These are phyloP conservation scores for Steinernema feltiae DNA, from an alignment of 1,140 invertebrate genomes.

Conservation along the genomic window DNA sequence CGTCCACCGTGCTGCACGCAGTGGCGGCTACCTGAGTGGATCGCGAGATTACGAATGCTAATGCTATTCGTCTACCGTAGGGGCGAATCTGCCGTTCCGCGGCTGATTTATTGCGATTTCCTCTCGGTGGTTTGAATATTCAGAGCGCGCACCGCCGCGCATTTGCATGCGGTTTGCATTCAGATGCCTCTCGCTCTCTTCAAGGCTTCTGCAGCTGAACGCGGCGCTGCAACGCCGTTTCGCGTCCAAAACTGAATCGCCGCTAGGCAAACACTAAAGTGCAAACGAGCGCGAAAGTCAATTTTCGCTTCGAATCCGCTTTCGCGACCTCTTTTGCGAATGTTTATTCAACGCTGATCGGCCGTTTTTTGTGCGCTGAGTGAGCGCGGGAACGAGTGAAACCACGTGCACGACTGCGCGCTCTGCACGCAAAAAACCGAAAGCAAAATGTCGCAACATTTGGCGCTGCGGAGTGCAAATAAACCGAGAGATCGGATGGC, in stretches of 20 bases:
- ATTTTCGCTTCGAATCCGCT: not conserved
- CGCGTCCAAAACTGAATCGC: not conserved
- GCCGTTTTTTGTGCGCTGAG: not conserved
- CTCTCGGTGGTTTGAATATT: no score
- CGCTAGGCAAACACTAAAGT: not conserved
- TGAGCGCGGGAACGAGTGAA: not conserved
- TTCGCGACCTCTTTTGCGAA: not conserved
- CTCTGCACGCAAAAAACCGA: not conserved
- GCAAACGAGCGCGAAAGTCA: not conserved
- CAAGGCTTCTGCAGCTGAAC: no score
- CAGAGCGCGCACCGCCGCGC: no score
- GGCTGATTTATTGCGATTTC: no score
- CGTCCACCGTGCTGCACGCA: no score
- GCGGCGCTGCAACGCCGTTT: not conserved
- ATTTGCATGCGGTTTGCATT: no score
- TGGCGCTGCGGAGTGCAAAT: not conserved
- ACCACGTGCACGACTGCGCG: not conserved
- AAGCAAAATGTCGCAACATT: conserved; percentile 9
- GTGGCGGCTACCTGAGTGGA: no score
- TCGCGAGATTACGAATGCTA: no score
- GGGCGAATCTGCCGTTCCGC: no score
- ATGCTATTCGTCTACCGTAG: no score
- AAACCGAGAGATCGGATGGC: not conserved
- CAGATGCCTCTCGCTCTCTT: no score
- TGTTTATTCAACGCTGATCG: conserved; percentile 6